Conservation (phyloP, 1,140 invertebrate genomes). For the Drosophila nigrodunni region DNA sequence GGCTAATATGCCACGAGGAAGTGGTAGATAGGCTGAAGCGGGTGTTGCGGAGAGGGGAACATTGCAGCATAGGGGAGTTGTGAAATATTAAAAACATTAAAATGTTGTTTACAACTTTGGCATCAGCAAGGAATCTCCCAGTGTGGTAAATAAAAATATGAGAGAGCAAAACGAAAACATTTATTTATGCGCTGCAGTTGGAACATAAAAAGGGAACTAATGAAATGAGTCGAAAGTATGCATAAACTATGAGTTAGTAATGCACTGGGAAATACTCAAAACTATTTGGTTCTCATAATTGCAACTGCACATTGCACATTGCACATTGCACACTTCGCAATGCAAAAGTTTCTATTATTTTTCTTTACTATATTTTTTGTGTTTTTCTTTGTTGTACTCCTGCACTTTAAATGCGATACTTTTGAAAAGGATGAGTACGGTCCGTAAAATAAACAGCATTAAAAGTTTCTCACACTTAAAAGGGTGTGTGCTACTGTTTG, state of each 20-base stretch:
- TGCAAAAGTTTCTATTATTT: constrained; percentile 23
- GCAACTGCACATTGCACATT: constrained; percentile 60
- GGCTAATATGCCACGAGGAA: constrained; percentile 41
- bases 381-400: constrained; percentile 30
- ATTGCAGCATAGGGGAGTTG: constrained; percentile 18
- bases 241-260: constrained; percentile 75
- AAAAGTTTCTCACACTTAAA: constrained; percentile 61
- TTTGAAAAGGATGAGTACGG: constrained; percentile 18
- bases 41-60: not conserved
- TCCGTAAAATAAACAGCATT: constrained; percentile 73
- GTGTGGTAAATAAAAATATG: constrained; percentile 24
- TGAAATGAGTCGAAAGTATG: constrained; percentile 65
- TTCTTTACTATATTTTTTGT: constrained; percentile 26
- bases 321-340: constrained; percentile 24
- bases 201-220: constrained; percentile 44
- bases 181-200: constrained; percentile 26
- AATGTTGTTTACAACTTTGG: constrained; percentile 69
- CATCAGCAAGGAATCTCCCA: constrained; percentile 34
- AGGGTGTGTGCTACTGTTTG: not conserved
- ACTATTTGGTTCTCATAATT: constrained; percentile 58
- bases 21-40: not conserved
- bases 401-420: constrained; percentile 62
- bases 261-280: constrained; percentile 60
- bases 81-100: constrained; percentile 77
- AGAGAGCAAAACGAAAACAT: constrained; percentile 12